These are phyloP conservation scores for Microcebus tavaratra DNA, from an alignment of 2,113 vertebrate genomes.

Conservation along the genomic window DNA sequence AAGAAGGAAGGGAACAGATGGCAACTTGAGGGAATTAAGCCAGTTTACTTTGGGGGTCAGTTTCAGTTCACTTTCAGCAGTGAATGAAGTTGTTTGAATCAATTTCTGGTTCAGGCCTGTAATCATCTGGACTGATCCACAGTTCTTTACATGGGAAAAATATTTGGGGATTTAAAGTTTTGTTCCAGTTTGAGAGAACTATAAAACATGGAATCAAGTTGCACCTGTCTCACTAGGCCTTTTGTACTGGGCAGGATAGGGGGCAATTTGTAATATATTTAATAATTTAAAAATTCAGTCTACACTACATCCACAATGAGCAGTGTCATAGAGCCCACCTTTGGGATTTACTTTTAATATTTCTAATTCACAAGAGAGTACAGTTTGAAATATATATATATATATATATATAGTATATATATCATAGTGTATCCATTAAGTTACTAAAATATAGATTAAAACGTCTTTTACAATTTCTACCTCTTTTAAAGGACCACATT, in stretches of 20 bases:
- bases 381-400: constrained; percentile 26
- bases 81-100: constrained; percentile 55
- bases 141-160: background rate
- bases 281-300: constrained; percentile 24
- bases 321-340: background rate
- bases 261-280: background rate
- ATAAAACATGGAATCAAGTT: background rate
- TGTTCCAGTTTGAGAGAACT: constrained; percentile 31
- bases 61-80: constrained; percentile 39
- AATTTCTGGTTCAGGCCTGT: constrained; percentile 38
- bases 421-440: background rate
- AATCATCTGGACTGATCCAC: background rate
- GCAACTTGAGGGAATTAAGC: constrained; percentile 36
- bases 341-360: constrained; percentile 43
- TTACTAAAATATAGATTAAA: constrained; percentile 17
- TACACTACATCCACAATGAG: background rate
- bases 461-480: constrained; percentile 28
- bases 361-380: background rate
- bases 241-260: background rate
- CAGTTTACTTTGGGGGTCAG: constrained; percentile 37
- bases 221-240: background rate
- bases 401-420: background rate
- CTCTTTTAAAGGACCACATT: background rate
- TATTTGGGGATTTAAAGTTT: background rate
- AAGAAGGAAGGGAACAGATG: constrained; percentile 42